Evolutionary conservation across 2,113 vertebrate genomes (phyloP).

Genomic region (zebrafish (Danio rerio)): GRCz12tu NC_133182.1:40252001-40252500

Average conservation of each 20-base stretch:
- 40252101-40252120: background rate
- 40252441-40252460: background rate
- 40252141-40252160: background rate
- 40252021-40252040: too few species aligned
- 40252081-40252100: background rate
- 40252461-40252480: background rate
- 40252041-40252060: too few species aligned
- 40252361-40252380: conserved; percentile 24
- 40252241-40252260: conserved; percentile 33
- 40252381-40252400: conserved; percentile 25
- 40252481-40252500: background rate
- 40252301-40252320: conserved; percentile 19
- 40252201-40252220: background rate
- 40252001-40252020: too few species aligned
- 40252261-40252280: conserved; percentile 12
- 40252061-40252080: background rate
- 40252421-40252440: conserved; percentile 5
- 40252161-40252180: background rate
- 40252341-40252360: conserved; percentile 35
- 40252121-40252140: background rate
- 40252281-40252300: conserved; percentile 28
- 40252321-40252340: conserved; percentile 31
- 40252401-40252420: conserved; percentile 7
- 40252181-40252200: conserved; percentile 9
- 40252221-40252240: background rate